These are phyloP conservation scores for Sarcophaga subvicina DNA, from an alignment of 2,888 invertebrate species.

Conservation along the genomic window DNA sequence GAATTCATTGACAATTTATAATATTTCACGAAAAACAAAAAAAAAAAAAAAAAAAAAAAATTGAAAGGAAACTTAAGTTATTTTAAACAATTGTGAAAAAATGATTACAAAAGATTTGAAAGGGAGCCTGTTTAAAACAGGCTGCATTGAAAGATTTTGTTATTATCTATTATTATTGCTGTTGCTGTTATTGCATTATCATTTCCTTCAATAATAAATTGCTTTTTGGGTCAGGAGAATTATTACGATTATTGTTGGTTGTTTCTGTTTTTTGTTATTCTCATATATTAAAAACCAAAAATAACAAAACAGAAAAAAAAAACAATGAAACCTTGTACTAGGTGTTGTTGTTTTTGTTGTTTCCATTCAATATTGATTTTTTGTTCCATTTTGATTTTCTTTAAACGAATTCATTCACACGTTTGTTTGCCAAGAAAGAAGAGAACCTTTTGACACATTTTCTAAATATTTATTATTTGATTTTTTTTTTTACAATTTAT, in stretches of 20 bases:
- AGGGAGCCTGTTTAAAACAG: not conserved
- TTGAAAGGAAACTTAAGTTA: not conserved
- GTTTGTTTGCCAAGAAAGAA: not conserved
- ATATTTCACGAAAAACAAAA: not conserved
- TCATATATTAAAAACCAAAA: conserved; percentile 5
- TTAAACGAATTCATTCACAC: conserved; percentile 13
- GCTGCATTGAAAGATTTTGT: not conserved
- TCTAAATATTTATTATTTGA: conserved; percentile 12
- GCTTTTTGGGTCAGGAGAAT: not conserved
- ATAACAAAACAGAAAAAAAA: not conserved
- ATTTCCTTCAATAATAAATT: too few relatives aligned
- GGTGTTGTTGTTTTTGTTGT: not conserved
- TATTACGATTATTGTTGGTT: conserved; percentile 7
- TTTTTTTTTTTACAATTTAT: not conserved
- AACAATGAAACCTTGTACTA: conserved; percentile 33
- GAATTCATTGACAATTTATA: conserved; percentile 32
- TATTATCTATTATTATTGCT: not conserved
- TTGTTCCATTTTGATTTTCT: not conserved
- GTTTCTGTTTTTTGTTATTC: not conserved
- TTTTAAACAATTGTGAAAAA: not conserved
- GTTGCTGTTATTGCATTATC: not conserved
- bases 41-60: not conserved
- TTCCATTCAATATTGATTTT: conserved; percentile 51
- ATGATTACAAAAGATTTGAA: not conserved
- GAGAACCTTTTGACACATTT: conserved; percentile 17